Evolutionary conservation across 2,797 vertebrate species (phyloP).

Genomic region (Crenichthys baileyi): DNA sequence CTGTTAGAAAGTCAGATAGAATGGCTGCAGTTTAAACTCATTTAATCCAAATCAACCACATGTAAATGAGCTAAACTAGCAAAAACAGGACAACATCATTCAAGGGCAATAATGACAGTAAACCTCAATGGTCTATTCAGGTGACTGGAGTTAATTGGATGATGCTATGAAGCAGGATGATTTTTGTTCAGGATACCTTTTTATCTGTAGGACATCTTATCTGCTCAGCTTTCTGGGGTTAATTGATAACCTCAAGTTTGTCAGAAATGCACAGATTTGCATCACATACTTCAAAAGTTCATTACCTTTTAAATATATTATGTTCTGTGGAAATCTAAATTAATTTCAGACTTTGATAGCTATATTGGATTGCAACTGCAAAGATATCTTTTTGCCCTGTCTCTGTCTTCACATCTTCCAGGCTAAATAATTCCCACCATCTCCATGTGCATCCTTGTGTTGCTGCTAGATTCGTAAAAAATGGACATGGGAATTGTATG

Average conservation of each 20-base stretch:
- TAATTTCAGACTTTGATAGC: background rate
- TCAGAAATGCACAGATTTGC: background rate
- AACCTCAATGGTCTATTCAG: conserved; percentile 32
- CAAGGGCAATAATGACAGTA: conserved; percentile 22
- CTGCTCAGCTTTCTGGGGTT: conserved; percentile 3
- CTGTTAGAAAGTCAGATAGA: conserved; percentile 4
- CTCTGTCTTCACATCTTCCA: conserved; percentile 1
- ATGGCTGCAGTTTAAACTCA: background rate
- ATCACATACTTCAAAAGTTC: background rate
- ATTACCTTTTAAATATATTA: background rate
- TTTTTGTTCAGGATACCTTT: conserved; percentile 4
- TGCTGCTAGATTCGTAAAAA: conserved; percentile 14
- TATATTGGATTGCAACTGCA: background rate
- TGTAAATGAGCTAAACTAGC: conserved; percentile 33
- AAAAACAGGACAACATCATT: conserved; percentile 21
- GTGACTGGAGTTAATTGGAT: conserved; percentile 42
- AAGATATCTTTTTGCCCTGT: background rate
- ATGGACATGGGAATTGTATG: background rate
- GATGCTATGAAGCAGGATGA: conserved; percentile 3
- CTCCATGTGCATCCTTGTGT: conserved; percentile 32
- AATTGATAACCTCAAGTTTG: background rate
- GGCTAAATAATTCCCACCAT: background rate
- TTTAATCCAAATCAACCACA: background rate
- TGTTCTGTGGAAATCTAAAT: conserved; percentile 1
- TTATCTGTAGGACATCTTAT: conserved; percentile 29